Percentiles rank a stretch among this genome's conserved stretches.
phyloP scores from a whole-genome alignment of 2,797 vertebrate genomes.

The Argya squamiceps region DNA sequence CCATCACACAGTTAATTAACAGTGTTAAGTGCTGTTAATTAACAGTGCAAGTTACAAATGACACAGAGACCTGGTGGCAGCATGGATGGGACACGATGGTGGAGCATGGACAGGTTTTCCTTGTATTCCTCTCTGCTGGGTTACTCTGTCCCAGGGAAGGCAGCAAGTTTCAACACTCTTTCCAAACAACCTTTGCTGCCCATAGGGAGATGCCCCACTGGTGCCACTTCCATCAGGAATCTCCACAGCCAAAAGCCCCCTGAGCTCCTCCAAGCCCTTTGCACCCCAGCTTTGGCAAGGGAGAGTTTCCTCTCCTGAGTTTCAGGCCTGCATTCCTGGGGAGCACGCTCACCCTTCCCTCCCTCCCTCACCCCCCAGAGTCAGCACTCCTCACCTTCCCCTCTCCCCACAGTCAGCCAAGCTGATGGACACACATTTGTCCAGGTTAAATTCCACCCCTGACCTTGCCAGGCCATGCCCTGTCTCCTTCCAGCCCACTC shows the following conservation, averaged over 20 bases:
- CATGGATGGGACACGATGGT: accelerated
- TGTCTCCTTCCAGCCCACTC: not conserved
- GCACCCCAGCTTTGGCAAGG: not conserved
- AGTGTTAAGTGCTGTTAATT: not conserved
- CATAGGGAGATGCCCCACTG: accelerated
- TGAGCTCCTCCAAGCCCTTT: not conserved
- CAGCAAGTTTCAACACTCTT: accelerated
- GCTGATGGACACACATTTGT: not conserved
- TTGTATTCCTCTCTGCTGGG: not conserved
- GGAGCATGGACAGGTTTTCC: not conserved
- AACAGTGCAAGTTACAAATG: not conserved
- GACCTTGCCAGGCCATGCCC: not conserved
- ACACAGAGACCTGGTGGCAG: accelerated
- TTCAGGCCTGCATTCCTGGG: not conserved
- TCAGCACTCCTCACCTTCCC: not conserved
- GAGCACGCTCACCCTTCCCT: not conserved
- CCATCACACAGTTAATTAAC: not conserved
- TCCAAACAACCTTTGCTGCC: not conserved
- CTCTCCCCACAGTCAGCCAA: accelerated
- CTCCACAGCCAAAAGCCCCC: not conserved
- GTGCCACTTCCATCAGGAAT: not conserved
- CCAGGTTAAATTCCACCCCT: not conserved
- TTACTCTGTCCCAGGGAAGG: not conserved
- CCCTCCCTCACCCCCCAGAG: not conserved
- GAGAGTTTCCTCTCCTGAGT: not conserved